Base-by-base conservation (phyloP, 2,888 invertebrate genomes). In the Timema cristinae region DNA sequence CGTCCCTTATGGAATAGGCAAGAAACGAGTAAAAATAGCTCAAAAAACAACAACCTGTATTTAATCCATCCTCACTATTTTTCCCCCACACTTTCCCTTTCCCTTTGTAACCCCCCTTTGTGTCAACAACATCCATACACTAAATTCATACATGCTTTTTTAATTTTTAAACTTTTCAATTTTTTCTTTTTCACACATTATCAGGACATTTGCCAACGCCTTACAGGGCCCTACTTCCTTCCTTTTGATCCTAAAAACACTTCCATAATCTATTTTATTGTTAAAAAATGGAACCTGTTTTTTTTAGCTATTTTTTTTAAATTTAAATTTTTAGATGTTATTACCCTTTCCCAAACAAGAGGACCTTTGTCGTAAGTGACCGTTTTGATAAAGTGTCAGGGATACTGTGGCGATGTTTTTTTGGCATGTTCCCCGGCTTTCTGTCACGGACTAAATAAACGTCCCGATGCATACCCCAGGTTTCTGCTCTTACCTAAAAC, bases 381-480 rank as follows among this genome's bases (percentile, higher is more conserved):
- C 51, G 90, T 89, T 79, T 90, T 90, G 70, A 95, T 89, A n/a
- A 76, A 99, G 86, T 71, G 90, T 92, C 85, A 95, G 92, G 75
- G 76, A 98, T 92, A 78, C 92, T 91, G 80, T 97, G 95, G 85
- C 96, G 73, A 97, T 93, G 80, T n/a, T n/a, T 92, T 93, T 82
- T 94, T 95, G 63, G 96, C 95, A 83, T 98, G 97, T 80, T 97
- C 95, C 68, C 92, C 91, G n/a, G 77, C 96, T 89, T 80, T 92
- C 90, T 49, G 87, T 87, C 61, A 91, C 91, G 52, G 92, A 92
- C 81, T 92, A 93, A 78, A 97, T 90, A 83, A 96, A 97, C 47
- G 97, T 93, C 75, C 98, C 98, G 74, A 99, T 13, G 98, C 98
- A 84, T 91, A 97, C 7, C 97, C 96, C n/a, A n/a, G 66, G 94